Percentiles rank a stretch among this genome's conserved stretches.
These are phyloP conservation scores for Butorides virescens DNA, from an alignment of 2,113 vertebrate species.

Conservation along the genomic window DNA sequence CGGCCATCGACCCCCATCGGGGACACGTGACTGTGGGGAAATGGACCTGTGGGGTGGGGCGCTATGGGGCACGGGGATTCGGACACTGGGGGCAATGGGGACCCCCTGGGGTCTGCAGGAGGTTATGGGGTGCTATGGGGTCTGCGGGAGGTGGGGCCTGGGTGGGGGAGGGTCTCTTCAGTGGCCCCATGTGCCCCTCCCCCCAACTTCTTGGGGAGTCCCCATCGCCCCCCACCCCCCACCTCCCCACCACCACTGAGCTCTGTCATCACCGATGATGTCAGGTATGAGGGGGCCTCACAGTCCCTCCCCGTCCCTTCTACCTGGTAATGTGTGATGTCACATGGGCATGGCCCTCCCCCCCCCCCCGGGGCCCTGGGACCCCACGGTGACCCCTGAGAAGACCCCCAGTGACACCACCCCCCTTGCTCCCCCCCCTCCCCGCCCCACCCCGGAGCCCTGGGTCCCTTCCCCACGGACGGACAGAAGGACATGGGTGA, in stretches of 20 bases:
- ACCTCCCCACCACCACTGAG: not conserved
- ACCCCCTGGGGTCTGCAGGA: not conserved
- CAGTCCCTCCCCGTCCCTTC: not conserved
- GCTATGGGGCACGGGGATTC: not conserved
- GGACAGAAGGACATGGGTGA: not conserved
- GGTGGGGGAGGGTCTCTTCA: not conserved
- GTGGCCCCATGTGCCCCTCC: too few relatives aligned
- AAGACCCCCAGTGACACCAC: not conserved
- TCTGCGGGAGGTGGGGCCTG: not conserved
- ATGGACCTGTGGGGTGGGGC: not conserved
- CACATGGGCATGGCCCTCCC: not conserved
- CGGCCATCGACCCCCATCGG: not conserved
- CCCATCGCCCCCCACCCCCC: too few relatives aligned
- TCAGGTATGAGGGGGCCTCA: not conserved
- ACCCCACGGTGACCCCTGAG: not conserved
- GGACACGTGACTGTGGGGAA: not conserved
- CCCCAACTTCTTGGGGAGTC: not conserved
- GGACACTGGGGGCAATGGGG: not conserved
- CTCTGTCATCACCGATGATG: not conserved
- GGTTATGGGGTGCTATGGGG: not conserved
- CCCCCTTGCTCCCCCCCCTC: not conserved
- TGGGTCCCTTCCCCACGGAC: not conserved
- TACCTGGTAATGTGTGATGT: not conserved
- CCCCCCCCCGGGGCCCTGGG: not conserved
- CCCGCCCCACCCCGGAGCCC: not conserved